A percentile compares a stretch with the other conserved stretches of the same genome.
Evolutionary conservation across 2,797 vertebrate genomes (phyloP).

Genomic region (Rhinichthys osculus): DNA sequence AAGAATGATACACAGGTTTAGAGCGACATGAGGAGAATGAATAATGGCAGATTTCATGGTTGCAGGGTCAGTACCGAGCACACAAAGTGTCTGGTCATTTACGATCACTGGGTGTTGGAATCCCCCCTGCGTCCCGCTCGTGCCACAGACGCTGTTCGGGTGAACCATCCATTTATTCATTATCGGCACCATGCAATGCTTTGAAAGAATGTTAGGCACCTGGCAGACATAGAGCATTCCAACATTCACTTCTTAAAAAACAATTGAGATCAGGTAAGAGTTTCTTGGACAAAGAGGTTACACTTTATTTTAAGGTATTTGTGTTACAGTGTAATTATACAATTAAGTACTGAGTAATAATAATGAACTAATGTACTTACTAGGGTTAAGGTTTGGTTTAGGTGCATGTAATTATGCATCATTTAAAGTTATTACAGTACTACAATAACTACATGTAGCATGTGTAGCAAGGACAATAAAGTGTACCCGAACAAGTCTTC

Average conservation of each 20-base stretch:
- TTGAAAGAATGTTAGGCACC: too few relatives aligned
- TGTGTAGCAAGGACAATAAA: background rate
- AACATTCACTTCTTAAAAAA: background rate
- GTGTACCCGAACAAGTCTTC: background rate
- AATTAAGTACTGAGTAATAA: background rate
- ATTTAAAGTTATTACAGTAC: background rate
- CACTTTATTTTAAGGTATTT: background rate
- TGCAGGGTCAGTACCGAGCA: too few relatives aligned
- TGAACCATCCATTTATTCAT: background rate
- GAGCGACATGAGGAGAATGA: too few relatives aligned
- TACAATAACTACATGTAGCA: background rate
- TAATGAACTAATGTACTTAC: background rate
- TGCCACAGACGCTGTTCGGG: background rate
- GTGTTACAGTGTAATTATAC: background rate
- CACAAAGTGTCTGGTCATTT: background rate
- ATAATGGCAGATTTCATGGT: too few relatives aligned
- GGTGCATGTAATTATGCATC: background rate
- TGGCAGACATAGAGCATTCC: background rate
- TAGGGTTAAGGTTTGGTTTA: background rate
- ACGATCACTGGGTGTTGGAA: background rate
- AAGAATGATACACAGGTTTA: too few relatives aligned
- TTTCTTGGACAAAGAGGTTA: background rate
- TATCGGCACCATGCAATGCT: background rate
- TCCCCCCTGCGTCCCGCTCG: background rate
- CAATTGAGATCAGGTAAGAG: background rate